Conservation (phyloP, 2,888 invertebrate species). For the Melolontha melolontha region DNA sequence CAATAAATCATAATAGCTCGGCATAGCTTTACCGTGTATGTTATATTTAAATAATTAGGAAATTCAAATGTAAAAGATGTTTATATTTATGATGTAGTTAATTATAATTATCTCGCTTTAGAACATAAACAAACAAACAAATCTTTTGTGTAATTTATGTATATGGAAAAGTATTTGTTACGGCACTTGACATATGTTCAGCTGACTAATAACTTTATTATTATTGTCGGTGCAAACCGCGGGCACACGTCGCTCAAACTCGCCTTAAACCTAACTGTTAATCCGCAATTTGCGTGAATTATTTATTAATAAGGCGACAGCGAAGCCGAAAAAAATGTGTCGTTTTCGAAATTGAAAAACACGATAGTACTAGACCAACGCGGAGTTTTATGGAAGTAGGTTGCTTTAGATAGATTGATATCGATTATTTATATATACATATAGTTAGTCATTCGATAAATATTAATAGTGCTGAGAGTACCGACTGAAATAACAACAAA, state of each 20-base stretch:
- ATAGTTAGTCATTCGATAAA: slow-evolving; percentile 13
- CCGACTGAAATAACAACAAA: slow-evolving; percentile 3
- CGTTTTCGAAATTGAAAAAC: slow-evolving; percentile 24
- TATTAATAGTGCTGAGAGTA: slow-evolving; percentile 8
- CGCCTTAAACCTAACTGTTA: slow-evolving; percentile 39
- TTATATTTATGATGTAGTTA: too few relatives aligned
- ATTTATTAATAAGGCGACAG: slow-evolving; percentile 37
- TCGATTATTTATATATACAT: slow-evolving; percentile 7
- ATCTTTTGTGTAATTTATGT: neutral
- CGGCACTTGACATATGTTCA: slow-evolving; percentile 11
- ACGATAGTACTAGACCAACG: neutral
- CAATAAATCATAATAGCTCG: too few relatives aligned
- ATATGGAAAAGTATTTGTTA: slow-evolving; percentile 13
- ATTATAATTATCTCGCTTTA: neutral
- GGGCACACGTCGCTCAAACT: slow-evolving; percentile 36
- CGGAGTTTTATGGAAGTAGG: slow-evolving; percentile 27
- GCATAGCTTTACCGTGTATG: too few relatives aligned
- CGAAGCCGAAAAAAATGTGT: slow-evolving; percentile 32
- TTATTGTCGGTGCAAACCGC: slow-evolving; percentile 26
- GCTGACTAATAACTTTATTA: slow-evolving; percentile 38
- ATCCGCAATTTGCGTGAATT: slow-evolving; percentile 38
- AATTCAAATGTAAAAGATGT: too few relatives aligned
- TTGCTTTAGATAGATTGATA: slow-evolving; percentile 21
- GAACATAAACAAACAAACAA: neutral
- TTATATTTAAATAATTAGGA: too few relatives aligned